Conservation (phyloP, 2,888 invertebrate species). For the Selenia dentaria region DNA sequence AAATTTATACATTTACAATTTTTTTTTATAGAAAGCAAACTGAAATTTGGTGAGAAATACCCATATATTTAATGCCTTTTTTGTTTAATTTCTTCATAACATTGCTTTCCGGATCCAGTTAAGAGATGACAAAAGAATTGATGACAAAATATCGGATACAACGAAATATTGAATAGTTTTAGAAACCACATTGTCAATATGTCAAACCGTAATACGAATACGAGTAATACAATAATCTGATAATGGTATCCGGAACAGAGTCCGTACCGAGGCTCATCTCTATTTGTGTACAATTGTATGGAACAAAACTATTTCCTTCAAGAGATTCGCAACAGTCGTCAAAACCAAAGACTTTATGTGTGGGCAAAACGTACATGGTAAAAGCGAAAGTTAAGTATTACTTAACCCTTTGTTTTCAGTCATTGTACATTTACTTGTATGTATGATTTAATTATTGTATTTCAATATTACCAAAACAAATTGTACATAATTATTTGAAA, state of each 20-base stretch:
- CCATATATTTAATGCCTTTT: too few relatives aligned
- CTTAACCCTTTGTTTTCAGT: conserved; percentile 16
- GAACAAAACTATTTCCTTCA: conserved; percentile 20
- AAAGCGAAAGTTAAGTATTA: conserved; percentile 24
- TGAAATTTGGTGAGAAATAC: too few relatives aligned
- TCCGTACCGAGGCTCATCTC: conserved; percentile 9
- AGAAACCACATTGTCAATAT: too few relatives aligned
- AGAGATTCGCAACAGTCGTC: conserved; percentile 36
- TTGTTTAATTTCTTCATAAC: too few relatives aligned
- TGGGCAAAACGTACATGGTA: conserved; percentile 33
- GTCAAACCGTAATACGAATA: not conserved
- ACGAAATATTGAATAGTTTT: too few relatives aligned
- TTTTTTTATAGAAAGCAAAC: too few relatives aligned
- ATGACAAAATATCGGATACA: too few relatives aligned
- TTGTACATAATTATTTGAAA: too few relatives aligned
- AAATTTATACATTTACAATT: too few relatives aligned
- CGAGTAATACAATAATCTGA: conserved; percentile 5
- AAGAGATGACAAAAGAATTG: too few relatives aligned
- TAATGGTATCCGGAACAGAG: conserved; percentile 16
- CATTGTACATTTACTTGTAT: not conserved
- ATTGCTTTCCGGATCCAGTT: too few relatives aligned
- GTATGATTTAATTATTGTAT: conserved; percentile 11
- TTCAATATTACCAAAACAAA: not conserved
- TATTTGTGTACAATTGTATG: conserved; percentile 7
- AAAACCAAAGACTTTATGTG: too few relatives aligned